These are phyloP conservation scores for Leptothorax acervorum DNA, from an alignment of 2,888 invertebrate genomes.

Conservation along the genomic window DNA sequence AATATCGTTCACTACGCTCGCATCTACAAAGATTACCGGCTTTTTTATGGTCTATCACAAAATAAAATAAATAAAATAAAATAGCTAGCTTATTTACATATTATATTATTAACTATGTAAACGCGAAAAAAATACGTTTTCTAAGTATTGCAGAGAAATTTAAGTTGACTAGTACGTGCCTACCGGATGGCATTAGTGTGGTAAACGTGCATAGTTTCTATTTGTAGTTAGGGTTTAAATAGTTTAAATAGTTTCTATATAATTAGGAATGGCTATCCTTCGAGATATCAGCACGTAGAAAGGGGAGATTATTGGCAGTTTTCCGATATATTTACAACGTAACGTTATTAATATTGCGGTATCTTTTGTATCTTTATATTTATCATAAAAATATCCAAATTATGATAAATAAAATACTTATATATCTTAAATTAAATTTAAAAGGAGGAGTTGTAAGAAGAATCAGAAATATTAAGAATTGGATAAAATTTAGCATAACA, in stretches of 20 bases:
- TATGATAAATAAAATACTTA: neutral
- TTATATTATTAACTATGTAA: neutral
- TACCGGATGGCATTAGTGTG: neutral
- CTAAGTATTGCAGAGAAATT: neutral
- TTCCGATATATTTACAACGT: neutral
- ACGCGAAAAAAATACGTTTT: neutral
- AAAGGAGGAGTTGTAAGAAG: too few species aligned
- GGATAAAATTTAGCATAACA: too few species aligned
- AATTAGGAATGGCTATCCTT: too few species aligned
- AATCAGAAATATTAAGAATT: too few species aligned
- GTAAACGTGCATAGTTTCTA: too few species aligned
- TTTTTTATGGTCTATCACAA: neutral
- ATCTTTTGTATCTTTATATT: neutral
- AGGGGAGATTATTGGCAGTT: too few species aligned
- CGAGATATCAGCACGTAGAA: too few species aligned
- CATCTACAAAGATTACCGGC: neutral
- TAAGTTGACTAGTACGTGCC: neutral
- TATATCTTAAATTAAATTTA: neutral
- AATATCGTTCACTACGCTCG: neutral
- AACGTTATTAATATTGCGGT: neutral
- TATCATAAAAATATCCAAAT: neutral
- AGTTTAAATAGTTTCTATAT: too few species aligned
- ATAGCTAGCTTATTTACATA: too few species aligned
- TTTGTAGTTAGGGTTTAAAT: neutral
- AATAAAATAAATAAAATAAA: neutral